phyloP scores from a whole-genome alignment of 1,140 invertebrate genomes.

The Aphelenchoides besseyi region DNA sequence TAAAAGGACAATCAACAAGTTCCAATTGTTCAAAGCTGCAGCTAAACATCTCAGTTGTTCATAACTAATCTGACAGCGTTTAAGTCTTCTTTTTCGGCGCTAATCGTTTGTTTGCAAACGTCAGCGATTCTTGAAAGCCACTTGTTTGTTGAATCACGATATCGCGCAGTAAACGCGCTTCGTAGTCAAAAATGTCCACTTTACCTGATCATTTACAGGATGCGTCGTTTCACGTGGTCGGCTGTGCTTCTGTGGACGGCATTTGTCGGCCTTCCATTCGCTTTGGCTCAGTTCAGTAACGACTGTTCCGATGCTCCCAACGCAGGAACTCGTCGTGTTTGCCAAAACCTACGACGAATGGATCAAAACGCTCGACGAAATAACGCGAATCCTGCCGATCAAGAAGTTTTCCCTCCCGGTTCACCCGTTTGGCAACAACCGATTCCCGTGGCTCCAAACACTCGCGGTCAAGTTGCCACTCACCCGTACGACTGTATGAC shows the following conservation, averaged over 20 bases:
- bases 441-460: slow-evolving; percentile 45
- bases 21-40: not conserved
- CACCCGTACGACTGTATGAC: slow-evolving; percentile 63
- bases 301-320: slow-evolving; percentile 58
- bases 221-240: not conserved
- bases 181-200: no score
- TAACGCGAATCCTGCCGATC: slow-evolving; percentile 15
- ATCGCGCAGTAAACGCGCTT: no score
- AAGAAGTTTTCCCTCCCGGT: slow-evolving; percentile 46
- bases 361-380: slow-evolving; percentile 38
- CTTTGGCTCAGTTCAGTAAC: slow-evolving; percentile 10
- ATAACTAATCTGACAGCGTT: no score
- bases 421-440: slow-evolving; percentile 58
- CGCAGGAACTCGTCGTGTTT: slow-evolving; percentile 33
- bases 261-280: not conserved
- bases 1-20: not conserved
- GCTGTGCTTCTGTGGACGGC: not conserved
- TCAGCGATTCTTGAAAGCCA: not conserved
- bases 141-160: not conserved
- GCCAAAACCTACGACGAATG: slow-evolving; percentile 46
- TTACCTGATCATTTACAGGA: not conserved
- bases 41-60: no score
- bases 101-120: not conserved
- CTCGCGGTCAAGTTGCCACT: slow-evolving; percentile 54
- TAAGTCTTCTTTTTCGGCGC: not conserved